Base-by-base conservation (phyloP, 2,797 vertebrate genomes). In the Salarias fasciatus region DNA sequence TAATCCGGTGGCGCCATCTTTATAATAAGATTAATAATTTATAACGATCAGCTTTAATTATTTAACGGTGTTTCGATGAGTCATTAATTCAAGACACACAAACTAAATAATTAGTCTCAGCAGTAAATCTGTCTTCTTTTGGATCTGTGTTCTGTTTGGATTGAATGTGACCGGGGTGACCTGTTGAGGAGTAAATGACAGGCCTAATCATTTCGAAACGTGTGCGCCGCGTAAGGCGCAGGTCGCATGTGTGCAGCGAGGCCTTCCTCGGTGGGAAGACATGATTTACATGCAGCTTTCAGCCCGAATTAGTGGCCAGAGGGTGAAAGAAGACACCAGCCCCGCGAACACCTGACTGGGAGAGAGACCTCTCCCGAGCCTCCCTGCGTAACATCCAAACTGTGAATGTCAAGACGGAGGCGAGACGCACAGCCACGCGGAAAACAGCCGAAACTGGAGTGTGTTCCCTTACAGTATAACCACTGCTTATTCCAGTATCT, bases 321-420 rank as follows among this genome's bases (percentile, higher is more conserved):
- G 86, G 88, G 76, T 89, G 91, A 91, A 92, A 93, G 86, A 71
- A 86, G 89, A 93, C 91, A 92, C 90, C 86, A 44, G 63, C 36
- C 61, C 45, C 4, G 37, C 13, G 28, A 86, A 54, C 89, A 90
- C 87, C 86, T 90, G 88, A 90, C 89, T 70, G 18, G 44, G 64
- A 75, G 68, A 44, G 64, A 75, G 68, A 70, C 59, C 71, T 85
- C 81, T 81, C 52, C 33, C 45, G 30, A 11, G 31, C 38, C 69
- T 42, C 72, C 18, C 33, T 64, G 65, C 41, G 60, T 69, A 10
- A 68, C 64, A 56, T 55, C 43, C 65, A 63, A 66, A 80, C 67
- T 74, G 64, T 72, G 50, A 81, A 81, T 62, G 54, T 74, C 43
- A 70, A 12, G 36, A 60, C 33, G n/a, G n/a, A n/a, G n/a, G 3